phyloP scores from a whole-genome alignment of 2,888 invertebrate species.

The Cacoxenus indagator region DNA sequence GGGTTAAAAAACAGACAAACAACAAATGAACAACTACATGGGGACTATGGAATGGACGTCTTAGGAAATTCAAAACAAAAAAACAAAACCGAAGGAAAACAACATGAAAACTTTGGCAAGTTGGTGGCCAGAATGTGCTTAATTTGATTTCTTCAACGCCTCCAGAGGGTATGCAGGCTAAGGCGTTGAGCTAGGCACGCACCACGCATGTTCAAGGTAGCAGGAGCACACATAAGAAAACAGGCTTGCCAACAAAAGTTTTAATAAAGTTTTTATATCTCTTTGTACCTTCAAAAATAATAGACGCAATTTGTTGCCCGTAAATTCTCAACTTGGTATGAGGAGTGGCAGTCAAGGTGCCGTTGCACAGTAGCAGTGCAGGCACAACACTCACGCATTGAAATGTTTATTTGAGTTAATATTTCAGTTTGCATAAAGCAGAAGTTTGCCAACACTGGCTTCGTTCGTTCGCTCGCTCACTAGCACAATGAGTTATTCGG shows the following conservation, averaged over 20 bases:
- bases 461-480: background rate
- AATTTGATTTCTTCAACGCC: constrained; percentile 61
- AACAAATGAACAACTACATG: constrained; percentile 27
- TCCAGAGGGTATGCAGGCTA: constrained; percentile 46
- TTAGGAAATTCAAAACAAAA: constrained; percentile 56
- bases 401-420: constrained; percentile 22
- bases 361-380: background rate
- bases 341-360: constrained; percentile 6
- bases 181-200: constrained; percentile 32
- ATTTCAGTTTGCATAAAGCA: constrained; percentile 15
- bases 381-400: background rate
- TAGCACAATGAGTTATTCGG: background rate
- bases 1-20: constrained; percentile 46
- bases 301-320: constrained; percentile 58
- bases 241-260: constrained; percentile 58
- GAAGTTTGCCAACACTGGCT: background rate
- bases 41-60: constrained; percentile 9
- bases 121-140: constrained; percentile 50
- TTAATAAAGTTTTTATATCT: constrained; percentile 62
- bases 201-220: constrained; percentile 4
- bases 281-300: constrained; percentile 40
- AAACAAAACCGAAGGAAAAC: constrained; percentile 34
- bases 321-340: constrained; percentile 31
- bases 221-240: constrained; percentile 29
- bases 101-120: constrained; percentile 42